These are phyloP conservation scores for Drosophila takahashii DNA, from an alignment of 1,140 invertebrate genomes.

Conservation along the genomic window DNA sequence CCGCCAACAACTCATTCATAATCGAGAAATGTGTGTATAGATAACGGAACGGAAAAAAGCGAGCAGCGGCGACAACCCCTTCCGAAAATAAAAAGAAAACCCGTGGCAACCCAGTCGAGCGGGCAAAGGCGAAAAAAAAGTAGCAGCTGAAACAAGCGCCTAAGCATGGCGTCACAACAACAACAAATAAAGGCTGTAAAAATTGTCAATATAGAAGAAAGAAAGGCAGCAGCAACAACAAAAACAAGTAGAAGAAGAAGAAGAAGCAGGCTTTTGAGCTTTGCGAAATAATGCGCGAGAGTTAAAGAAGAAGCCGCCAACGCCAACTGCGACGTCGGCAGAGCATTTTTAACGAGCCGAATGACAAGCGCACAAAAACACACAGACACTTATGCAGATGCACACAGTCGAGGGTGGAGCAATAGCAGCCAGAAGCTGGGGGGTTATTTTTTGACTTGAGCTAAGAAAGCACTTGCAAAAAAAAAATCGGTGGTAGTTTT, in stretches of 20 bases:
- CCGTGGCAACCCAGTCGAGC: slow-evolving; percentile 65
- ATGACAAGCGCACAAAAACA: slow-evolving; percentile 68
- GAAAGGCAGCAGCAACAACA: slow-evolving; percentile 48
- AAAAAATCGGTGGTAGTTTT: too few relatives aligned
- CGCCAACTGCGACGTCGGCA: slow-evolving; percentile 39
- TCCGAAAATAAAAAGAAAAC: slow-evolving; percentile 47
- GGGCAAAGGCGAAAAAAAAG: slow-evolving; percentile 56
- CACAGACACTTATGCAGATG: slow-evolving; percentile 14
- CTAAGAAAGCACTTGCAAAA: too few relatives aligned
- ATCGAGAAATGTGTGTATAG: slow-evolving; percentile 66
- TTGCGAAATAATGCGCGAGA: slow-evolving; percentile 77
- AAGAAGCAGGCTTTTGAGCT: slow-evolving; percentile 60
- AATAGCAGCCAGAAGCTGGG: background rate
- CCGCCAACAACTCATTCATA: slow-evolving; percentile 66
- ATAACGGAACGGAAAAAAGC: slow-evolving; percentile 58
- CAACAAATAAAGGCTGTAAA: slow-evolving; percentile 72
- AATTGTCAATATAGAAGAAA: slow-evolving; percentile 81
- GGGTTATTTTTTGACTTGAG: too few relatives aligned
- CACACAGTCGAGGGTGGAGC: slow-evolving; percentile 6
- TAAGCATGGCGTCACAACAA: slow-evolving; percentile 76
- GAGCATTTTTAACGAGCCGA: slow-evolving; percentile 72
- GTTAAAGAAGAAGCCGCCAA: slow-evolving; percentile 77
- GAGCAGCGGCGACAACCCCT: slow-evolving; percentile 57
- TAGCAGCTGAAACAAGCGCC: slow-evolving; percentile 71
- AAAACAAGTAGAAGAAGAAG: slow-evolving; percentile 13